Base-by-base conservation (phyloP, 2,113 vertebrate species). In the Sardina pilchardus region DNA sequence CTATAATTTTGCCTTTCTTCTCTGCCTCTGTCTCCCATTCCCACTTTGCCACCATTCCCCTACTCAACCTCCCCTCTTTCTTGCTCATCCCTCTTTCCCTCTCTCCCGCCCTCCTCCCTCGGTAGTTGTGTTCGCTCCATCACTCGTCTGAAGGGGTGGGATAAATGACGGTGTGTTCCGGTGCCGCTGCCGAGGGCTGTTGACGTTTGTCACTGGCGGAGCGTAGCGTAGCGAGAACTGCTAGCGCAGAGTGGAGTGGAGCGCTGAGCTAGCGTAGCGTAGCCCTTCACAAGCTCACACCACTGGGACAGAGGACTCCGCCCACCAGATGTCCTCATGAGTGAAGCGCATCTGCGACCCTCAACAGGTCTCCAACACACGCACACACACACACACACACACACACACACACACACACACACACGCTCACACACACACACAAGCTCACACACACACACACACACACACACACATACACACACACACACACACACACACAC, bases 61-160 rank as follows among this genome's bases (percentile, higher is more conserved):
- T 8, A 21, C 24, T 59, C 53, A 26, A 17, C 8, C 6, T 21
- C 6, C 16, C 7, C 48, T 53, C 63, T 26, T 30, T 36, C 21
- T 88, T 87, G 85, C 85, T 53, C 50, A 47, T 43, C 67, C 88
- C 44, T 19, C 34, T 84, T 44, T 82, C 87, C 39, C 83, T 67
- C 30, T 36, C 39, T 24, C 34, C 43, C 45, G 78, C 9, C 84
- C 42, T 42, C 1, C 36, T 81, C 81, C 83, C 16, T 82, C 89
- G 82, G 85, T 19, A 26, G 14, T 44, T 34, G 30, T 34, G 26
- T 56, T 88, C 88, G 63, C 86, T 88, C 86, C 43, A 30, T 83
- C 81, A 71, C 63, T 63, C 86, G 82, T 88, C 81, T 90, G 85
- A 90, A 89, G 82, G 63, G 26, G 1, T 16, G 26, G 26, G 63